These are phyloP conservation scores for Wiebesia pumilae DNA, from an alignment of 1,140 invertebrate species.

Conservation along the genomic window DNA sequence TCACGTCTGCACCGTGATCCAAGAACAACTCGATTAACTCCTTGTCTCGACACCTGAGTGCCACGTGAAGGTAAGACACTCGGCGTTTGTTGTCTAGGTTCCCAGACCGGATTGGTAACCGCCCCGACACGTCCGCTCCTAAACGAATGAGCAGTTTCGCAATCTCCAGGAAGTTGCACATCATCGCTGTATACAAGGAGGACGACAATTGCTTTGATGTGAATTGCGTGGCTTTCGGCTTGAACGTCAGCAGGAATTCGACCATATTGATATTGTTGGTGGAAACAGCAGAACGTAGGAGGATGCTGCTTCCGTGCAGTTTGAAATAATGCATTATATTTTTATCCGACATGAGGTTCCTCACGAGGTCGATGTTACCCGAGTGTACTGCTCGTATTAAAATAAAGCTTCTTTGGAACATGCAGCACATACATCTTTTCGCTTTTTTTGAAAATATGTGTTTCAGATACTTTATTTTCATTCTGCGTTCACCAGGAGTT, in stretches of 20 bases:
- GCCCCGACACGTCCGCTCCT: not conserved
- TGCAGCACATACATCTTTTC: not conserved
- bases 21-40: not conserved
- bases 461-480: not conserved
- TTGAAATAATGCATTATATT: not conserved
- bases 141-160: not conserved
- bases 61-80: not conserved
- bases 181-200: not conserved
- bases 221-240: not conserved
- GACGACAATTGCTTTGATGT: not conserved
- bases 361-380: not conserved
- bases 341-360: not conserved
- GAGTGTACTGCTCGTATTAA: not conserved
- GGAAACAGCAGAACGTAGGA: not conserved
- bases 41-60: not conserved
- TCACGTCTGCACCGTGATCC: not conserved
- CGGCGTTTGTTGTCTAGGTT: not conserved
- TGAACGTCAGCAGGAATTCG: not conserved
- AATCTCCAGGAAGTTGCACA: not conserved
- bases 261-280: not conserved
- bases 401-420: not conserved
- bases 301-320: not conserved
- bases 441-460: not conserved
- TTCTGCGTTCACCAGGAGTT: not conserved
- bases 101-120: not conserved